Percentiles rank a stretch among this genome's conserved stretches.
Evolutionary conservation across 1,140 invertebrate species (phyloP).

Genomic region (Trialeurodes vaporariorum): DNA sequence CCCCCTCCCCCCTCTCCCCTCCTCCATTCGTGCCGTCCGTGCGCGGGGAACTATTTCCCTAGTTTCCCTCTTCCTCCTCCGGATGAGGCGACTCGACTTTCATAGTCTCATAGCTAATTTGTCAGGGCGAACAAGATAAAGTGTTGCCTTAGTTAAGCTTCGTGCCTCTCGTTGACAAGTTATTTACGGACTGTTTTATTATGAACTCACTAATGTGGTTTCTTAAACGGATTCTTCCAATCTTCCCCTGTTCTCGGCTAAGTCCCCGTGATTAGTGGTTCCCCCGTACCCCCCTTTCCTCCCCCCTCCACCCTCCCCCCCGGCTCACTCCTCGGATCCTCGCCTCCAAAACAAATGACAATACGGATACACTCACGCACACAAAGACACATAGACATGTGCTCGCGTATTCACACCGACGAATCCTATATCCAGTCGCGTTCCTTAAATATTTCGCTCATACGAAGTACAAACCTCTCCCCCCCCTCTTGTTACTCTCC

Average conservation of each 20-base stretch:
- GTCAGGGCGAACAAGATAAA: background rate
- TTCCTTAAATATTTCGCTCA: background rate
- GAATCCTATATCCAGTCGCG: too few relatives aligned
- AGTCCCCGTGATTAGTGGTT: background rate
- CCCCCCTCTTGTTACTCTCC: background rate
- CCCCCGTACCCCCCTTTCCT: background rate
- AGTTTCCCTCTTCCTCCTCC: too few relatives aligned
- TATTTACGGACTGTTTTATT: constrained; percentile 1
- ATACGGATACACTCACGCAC: background rate
- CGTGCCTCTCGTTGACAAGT: background rate
- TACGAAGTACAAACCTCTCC: background rate
- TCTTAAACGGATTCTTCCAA: background rate
- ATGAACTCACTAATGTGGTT: background rate
- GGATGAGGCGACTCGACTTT: too few relatives aligned
- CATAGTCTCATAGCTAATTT: background rate
- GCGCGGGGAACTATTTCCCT: too few relatives aligned
- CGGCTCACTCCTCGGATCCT: background rate
- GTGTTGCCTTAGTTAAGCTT: background rate
- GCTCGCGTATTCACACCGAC: too few relatives aligned
- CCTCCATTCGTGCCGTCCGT: too few relatives aligned
- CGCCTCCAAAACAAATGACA: background rate
- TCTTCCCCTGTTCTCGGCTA: background rate
- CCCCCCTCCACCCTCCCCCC: background rate
- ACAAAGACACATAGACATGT: background rate
- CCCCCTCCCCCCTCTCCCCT: too few relatives aligned